A percentile compares a stretch with the other conserved stretches of the same genome.
Conservation (phyloP, 2,797 vertebrate genomes). For the Premnoplex brunnescens region DNA sequence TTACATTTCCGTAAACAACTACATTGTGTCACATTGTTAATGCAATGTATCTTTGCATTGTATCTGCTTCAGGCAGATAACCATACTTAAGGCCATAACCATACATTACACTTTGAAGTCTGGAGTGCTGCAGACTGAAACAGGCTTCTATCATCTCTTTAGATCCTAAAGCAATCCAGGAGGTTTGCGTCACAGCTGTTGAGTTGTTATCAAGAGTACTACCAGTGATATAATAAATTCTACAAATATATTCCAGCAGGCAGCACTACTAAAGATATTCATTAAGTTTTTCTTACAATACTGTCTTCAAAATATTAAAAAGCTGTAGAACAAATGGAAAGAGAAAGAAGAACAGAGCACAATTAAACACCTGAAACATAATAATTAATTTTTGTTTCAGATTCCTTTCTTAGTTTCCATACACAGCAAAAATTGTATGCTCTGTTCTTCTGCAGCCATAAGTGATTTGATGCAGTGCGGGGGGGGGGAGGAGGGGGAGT, state of each 20-base stretch:
- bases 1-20: background rate
- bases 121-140: background rate
- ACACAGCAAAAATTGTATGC: background rate
- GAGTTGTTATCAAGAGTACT: background rate
- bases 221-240: background rate
- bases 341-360: background rate
- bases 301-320: background rate
- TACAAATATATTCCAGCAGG: background rate
- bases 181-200: background rate
- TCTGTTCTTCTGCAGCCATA: background rate
- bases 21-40: background rate
- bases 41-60: background rate
- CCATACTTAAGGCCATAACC: background rate
- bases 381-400: background rate
- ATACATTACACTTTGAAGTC: background rate
- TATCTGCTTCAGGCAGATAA: background rate
- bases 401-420: background rate
- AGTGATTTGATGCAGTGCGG: background rate
- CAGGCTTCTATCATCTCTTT: background rate
- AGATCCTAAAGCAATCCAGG: background rate
- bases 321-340: background rate
- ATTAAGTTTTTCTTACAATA: background rate
- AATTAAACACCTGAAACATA: background rate
- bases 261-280: background rate
- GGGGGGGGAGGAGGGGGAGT: fast-evolving